A percentile compares a stretch with the other conserved stretches of the same genome.
Evolutionary conservation across 2,113 vertebrate genomes (phyloP).

Genomic region (Odocoileus virginianus): DNA sequence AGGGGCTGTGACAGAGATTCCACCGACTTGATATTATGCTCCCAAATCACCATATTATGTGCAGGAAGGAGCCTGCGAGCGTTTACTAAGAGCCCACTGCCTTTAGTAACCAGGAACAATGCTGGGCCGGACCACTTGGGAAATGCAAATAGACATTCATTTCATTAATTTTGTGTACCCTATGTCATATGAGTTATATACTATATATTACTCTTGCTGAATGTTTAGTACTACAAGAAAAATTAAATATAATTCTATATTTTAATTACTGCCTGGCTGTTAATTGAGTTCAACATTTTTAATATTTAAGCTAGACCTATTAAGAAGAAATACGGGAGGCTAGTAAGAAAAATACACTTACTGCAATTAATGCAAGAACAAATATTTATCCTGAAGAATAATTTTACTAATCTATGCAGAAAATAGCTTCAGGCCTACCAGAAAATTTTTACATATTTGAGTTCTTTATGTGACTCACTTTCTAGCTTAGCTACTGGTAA

Average conservation of each 20-base stretch:
- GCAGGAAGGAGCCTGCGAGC: not conserved
- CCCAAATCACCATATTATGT: not conserved
- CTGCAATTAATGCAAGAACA: not conserved
- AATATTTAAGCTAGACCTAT: not conserved
- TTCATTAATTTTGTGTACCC: not conserved
- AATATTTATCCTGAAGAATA: not conserved
- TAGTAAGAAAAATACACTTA: not conserved
- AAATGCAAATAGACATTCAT: conserved; percentile 7
- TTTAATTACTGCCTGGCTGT: not conserved
- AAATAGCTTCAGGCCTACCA: not conserved
- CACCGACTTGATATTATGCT: not conserved
- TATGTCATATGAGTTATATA: not conserved
- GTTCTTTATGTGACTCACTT: not conserved
- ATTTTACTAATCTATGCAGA: not conserved
- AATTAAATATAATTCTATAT: not conserved
- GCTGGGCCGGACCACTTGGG: not conserved
- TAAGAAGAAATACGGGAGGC: not conserved
- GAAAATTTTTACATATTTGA: not conserved
- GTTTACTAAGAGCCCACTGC: too few relatives aligned
- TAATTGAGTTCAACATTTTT: not conserved
- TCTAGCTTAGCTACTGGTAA: not conserved
- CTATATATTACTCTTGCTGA: not conserved
- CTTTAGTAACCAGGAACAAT: not conserved
- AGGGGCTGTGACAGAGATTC: not conserved
- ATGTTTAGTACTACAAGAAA: not conserved